A percentile compares a stretch with the other conserved stretches of the same genome.
Conservation (phyloP, 2,113 vertebrate genomes). For the Neolamprologus tretocephalus region DNA sequence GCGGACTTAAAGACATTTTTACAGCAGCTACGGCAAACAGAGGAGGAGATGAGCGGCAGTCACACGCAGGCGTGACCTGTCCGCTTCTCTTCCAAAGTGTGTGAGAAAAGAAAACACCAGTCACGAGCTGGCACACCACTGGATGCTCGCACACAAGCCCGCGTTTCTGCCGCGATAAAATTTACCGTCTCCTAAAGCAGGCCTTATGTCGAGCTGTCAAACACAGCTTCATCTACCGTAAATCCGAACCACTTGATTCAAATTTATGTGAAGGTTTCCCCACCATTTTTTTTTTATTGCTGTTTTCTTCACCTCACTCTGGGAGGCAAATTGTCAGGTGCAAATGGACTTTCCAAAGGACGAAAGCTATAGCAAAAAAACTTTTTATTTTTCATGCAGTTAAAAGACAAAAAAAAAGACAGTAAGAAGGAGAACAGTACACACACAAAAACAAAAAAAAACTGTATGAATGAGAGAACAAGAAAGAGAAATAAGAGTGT, state of each 20-base stretch:
- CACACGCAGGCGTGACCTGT: slow-evolving; percentile 39
- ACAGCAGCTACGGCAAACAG: slow-evolving; percentile 43
- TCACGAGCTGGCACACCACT: neutral
- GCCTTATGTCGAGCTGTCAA: slow-evolving; percentile 3
- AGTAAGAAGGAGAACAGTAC: neutral
- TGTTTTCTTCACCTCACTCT: neutral
- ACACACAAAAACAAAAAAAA: neutral
- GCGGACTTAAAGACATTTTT: slow-evolving; percentile 49
- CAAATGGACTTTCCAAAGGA: slow-evolving; percentile 33
- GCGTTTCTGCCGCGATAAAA: neutral
- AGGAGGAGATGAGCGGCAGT: slow-evolving; percentile 22
- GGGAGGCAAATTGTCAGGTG: slow-evolving; percentile 43
- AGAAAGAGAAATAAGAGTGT: neutral
- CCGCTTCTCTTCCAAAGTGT: slow-evolving; percentile 39
- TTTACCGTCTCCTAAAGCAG: neutral
- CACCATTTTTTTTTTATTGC: neutral
- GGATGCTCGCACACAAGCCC: neutral
- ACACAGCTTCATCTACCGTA: neutral
- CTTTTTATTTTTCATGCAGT: slow-evolving; percentile 11
- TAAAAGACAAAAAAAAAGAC: neutral
- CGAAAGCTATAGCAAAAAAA: neutral
- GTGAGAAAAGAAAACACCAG: slow-evolving; percentile 42
- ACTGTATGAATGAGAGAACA: neutral
- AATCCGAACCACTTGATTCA: slow-evolving; percentile 4
- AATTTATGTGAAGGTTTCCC: neutral